Conservation (phyloP, 2,113 vertebrate species). For the Corynorhinus townsendii region DNA sequence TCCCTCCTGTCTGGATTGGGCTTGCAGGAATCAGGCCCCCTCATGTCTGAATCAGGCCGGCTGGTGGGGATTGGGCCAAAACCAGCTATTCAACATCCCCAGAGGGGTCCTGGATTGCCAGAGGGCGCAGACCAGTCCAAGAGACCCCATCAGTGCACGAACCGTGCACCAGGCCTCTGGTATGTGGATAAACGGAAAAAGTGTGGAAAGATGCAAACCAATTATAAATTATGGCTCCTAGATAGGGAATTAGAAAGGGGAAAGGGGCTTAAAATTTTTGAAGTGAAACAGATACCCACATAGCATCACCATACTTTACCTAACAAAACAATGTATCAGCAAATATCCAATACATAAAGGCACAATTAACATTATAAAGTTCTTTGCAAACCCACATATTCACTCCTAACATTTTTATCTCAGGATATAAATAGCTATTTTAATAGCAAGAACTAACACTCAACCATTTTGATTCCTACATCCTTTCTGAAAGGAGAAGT, state of each 20-base stretch:
- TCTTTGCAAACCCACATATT: neutral
- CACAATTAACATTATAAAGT: neutral
- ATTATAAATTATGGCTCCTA: neutral
- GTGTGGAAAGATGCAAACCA: conserved; percentile 12
- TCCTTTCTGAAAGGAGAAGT: conserved; percentile 39
- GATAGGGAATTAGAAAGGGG: neutral
- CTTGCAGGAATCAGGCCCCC: no score
- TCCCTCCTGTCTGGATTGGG: no score
- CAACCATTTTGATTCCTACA: neutral
- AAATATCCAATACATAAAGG: neutral
- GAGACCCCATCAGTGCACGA: no score
- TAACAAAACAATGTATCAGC: neutral
- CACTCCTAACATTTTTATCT: conserved; percentile 18
- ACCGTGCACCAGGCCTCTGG: no score
- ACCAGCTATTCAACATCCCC: no score
- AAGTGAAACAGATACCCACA: conserved; percentile 4
- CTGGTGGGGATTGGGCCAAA: no score
- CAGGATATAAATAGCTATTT: neutral
- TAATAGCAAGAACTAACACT: neutral
- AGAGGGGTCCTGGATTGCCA: no score
- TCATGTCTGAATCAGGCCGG: no score
- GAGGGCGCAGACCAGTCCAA: no score
- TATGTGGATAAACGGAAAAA: neutral
- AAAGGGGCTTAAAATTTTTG: neutral
- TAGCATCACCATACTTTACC: neutral